Percentiles rank a stretch among this genome's conserved stretches.
Conservation (phyloP, 2,888 invertebrate species). For the Philonicus albiceps region DNA sequence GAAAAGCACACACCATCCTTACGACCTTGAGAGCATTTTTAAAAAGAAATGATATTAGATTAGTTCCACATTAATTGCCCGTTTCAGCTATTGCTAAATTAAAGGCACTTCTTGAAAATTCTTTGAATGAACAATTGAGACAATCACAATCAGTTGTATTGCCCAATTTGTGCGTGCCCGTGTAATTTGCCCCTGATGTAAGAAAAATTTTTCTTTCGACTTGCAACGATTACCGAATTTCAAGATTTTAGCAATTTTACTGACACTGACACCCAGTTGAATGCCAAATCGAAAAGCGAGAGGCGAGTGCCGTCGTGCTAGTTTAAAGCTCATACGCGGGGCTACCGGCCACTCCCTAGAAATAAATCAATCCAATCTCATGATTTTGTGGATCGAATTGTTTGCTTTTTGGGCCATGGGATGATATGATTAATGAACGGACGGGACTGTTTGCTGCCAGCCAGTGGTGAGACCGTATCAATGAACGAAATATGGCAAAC, state of each 20-base stretch:
- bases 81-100: neutral
- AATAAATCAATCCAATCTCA: constrained; percentile 34
- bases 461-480: neutral
- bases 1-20: too few species aligned
- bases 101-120: neutral
- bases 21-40: too few species aligned
- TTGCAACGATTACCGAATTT: neutral
- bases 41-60: too few species aligned
- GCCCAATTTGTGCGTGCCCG: neutral
- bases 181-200: neutral
- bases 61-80: too few species aligned
- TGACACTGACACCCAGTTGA: constrained; percentile 21
- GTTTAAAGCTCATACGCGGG: neutral
- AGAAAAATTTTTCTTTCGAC: neutral
- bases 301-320: constrained; percentile 5
- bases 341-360: constrained; percentile 34
- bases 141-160: neutral
- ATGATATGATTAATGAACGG: constrained; percentile 36
- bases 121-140: neutral
- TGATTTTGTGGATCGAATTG: constrained; percentile 27
- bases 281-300: constrained; percentile 18
- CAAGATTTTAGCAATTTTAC: constrained; percentile 17
- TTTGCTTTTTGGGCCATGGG: constrained; percentile 19
- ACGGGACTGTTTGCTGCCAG: neutral
- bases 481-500: constrained; percentile 18